Evolutionary conservation across 2,113 vertebrate genomes (phyloP).

Genomic region (Globicephala melas): DNA sequence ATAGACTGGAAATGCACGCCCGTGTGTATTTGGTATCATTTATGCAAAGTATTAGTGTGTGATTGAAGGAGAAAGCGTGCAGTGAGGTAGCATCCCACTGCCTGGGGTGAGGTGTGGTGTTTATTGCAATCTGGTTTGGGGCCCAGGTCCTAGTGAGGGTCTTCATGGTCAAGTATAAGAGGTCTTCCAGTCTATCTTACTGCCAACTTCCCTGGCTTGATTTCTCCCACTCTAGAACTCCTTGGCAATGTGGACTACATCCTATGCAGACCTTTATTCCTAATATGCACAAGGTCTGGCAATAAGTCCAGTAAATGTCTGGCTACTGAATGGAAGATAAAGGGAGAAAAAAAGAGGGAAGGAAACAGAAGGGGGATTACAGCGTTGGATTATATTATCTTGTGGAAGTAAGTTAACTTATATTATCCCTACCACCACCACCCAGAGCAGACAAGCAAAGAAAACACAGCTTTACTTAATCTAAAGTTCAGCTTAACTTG

Average conservation of each 20-base stretch:
- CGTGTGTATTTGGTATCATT: background rate
- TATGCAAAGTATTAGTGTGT: background rate
- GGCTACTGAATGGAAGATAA: background rate
- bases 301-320: background rate
- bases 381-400: background rate
- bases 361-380: background rate
- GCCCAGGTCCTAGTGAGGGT: background rate
- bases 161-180: background rate
- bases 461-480: background rate
- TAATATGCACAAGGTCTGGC: background rate
- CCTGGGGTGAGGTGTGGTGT: no score
- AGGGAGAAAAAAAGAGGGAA: background rate
- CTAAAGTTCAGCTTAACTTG: background rate
- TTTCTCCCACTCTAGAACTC: background rate
- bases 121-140: background rate
- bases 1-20: background rate
- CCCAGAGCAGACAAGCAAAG: background rate
- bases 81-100: background rate
- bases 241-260: background rate
- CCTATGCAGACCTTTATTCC: background rate
- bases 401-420: background rate
- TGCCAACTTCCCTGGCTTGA: background rate
- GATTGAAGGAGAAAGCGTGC: background rate
- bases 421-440: background rate
- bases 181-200: background rate